phyloP scores from a whole-genome alignment of 2,113 vertebrate genomes.

The Tapirus terrestris region DNA sequence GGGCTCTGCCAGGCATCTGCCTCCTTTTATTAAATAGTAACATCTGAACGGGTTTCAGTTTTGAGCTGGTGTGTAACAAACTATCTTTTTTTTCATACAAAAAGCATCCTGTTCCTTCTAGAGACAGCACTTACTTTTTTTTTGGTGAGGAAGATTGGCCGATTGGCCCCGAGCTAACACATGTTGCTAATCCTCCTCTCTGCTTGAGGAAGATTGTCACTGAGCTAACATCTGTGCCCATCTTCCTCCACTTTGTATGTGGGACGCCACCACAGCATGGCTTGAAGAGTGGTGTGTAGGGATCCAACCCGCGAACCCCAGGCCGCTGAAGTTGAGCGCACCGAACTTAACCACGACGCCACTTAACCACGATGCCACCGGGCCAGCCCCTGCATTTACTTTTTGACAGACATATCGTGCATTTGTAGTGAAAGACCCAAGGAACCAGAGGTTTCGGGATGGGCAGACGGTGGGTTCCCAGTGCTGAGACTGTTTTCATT shows the following conservation, averaged over 20 bases:
- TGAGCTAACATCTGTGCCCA: too few species aligned
- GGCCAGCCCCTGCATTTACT: neutral
- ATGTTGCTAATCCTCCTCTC: too few species aligned
- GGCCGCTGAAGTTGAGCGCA: too few species aligned
- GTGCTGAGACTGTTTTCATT: neutral
- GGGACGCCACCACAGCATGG: too few species aligned
- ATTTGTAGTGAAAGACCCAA: neutral
- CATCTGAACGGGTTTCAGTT: neutral
- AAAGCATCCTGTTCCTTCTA: neutral
- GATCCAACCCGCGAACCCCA: too few species aligned
- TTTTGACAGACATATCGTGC: neutral
- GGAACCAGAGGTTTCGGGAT: fast-evolving
- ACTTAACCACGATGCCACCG: too few species aligned
- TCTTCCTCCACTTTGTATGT: too few species aligned
- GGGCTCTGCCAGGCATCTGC: neutral
- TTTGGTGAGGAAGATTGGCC: too few species aligned
- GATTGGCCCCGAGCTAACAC: too few species aligned
- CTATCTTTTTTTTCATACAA: neutral
- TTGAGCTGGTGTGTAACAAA: neutral
- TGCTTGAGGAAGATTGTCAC: too few species aligned
- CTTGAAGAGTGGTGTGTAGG: too few species aligned
- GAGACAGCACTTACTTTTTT: neutral
- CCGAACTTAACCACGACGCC: too few species aligned
- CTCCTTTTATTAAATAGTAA: neutral
- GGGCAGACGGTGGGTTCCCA: neutral